Evolutionary conservation across 2,888 invertebrate species (phyloP), one percentile per base, ranked within the genome.

Genomic region (Blastobasis adustella): DNA sequence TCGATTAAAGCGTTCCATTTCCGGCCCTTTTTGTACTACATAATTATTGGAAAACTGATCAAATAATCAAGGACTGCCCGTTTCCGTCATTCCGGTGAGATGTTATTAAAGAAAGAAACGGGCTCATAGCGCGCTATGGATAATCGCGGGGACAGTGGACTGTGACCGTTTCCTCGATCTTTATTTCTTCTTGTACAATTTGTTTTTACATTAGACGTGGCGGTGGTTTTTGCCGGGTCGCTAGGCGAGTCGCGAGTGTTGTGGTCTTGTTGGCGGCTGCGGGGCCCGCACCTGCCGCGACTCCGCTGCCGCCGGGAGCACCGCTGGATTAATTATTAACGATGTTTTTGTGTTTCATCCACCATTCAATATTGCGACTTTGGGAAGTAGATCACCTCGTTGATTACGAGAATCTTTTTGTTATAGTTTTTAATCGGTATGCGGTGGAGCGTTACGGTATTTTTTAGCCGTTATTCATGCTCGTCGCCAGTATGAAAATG

Each of bases 161-260:
- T 88, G 88, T 86, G 83, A 87, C 87, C 76, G 80, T 78, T 87
- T 86, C 87, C 86, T 84, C 81, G 76, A 75, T 73, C 69, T 68
- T 73, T 80, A 79, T 45, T 79, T 83, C 80, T 85, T 82, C 71
- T 76, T 76, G 69, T 74, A 84, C 79, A 79, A 80, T 86, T 85
- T 79, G 83, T 86, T 86, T 85, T 86, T 85, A 79, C 73, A 76
- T 73, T 69, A 66, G 62, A 74, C 71, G 78, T 77, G 82, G 79
- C 76, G 74, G 71, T 71, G 67, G 72, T 79, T 79, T 80, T 81
- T 79, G 75, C 66, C 69, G 52, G 54, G 55, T 58, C 58, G 62
- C 63, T 63, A 64, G 65, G 53, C 49, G 56, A 50, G 36, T 44
- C 4, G 42, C n/a, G n/a, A n/a, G n/a, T n/a, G n/a, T n/a, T n/a